Evolutionary conservation across 2,888 invertebrate species (phyloP), one percentile per base, ranked within the genome.

Genomic region (Nephrotoma flavescens): DNA sequence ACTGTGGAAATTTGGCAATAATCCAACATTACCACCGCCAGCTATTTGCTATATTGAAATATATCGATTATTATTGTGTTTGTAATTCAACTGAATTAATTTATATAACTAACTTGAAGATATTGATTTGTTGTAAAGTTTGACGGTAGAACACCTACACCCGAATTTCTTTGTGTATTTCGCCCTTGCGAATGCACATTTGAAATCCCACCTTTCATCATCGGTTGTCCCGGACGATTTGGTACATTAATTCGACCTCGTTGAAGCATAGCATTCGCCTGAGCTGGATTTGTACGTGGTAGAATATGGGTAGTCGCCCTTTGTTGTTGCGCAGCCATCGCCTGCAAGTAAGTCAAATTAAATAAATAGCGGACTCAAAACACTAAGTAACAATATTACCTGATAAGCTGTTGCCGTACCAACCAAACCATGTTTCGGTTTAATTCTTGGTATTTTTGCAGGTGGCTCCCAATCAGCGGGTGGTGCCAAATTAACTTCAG

Each of bases 391-490:
- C 9, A 41, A 86, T 57, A 57, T 52, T 88, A 91, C 91, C 89
- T 92, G 92, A 89, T 92, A 92, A n/a, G 92, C 92, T 15, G 91
- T 92, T 7, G 92, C 92, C 12, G 92, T 92, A 84, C 92, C 92
- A 6, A 92, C 92, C 2, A 92, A 89, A 2, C 92, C 92, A 87
- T 92, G 92, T 0, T 91, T 89, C 6, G 92, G 92, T 88, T 92
- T 92, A 47, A 92, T 92, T 31, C 92, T 94, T 88, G 97, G 97
- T 92, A 97, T 97, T 92, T 98, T 97, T 4, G 97, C 97, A 0
- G 98, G 98, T 0, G 97, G 97, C 90, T 97, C 97, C 96, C 97
- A 97, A 90, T 97, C 97, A 0, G 95, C 92, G 0, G 97, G 96
- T 5, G 98, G 97, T 88, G 96, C 95, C 89, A 96, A 93, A 92